These are phyloP conservation scores for Colius striatus DNA, from an alignment of 2,113 vertebrate species.

Conservation along the genomic window DNA sequence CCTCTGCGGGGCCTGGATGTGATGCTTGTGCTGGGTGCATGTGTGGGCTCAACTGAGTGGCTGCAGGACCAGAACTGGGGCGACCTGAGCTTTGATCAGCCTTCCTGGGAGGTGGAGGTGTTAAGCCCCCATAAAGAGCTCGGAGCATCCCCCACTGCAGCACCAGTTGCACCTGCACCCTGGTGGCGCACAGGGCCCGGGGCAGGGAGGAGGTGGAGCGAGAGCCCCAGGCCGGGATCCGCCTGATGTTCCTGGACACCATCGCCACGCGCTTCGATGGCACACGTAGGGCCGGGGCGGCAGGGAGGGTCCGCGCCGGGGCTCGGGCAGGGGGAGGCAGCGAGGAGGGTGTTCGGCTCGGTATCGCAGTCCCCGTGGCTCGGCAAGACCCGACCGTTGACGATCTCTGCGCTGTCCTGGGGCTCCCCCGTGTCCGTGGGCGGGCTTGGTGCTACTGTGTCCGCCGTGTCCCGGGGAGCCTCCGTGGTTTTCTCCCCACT, in stretches of 20 bases:
- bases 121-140: background rate
- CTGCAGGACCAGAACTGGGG: background rate
- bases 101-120: background rate
- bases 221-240: background rate
- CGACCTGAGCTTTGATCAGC: background rate
- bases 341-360: background rate
- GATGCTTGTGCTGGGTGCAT: background rate
- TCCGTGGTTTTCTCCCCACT: background rate
- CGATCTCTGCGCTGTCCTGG: background rate
- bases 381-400: background rate
- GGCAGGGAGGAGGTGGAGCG: background rate
- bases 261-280: conserved; percentile 90
- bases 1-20: accelerated
- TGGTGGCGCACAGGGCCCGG: background rate
- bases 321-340: no score
- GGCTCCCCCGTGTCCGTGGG: no score
- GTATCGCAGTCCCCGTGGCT: no score
- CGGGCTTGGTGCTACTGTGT: background rate
- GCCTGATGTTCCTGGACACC: conserved; percentile 83
- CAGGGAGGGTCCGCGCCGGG: background rate
- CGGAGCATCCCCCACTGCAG: background rate
- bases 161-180: background rate
- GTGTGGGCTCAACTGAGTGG: background rate
- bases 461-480: background rate
- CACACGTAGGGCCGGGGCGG: conserved; percentile 81